These are phyloP conservation scores for Gopherus evgoodei DNA, from an alignment of 2,113 vertebrate genomes.

Conservation along the genomic window DNA sequence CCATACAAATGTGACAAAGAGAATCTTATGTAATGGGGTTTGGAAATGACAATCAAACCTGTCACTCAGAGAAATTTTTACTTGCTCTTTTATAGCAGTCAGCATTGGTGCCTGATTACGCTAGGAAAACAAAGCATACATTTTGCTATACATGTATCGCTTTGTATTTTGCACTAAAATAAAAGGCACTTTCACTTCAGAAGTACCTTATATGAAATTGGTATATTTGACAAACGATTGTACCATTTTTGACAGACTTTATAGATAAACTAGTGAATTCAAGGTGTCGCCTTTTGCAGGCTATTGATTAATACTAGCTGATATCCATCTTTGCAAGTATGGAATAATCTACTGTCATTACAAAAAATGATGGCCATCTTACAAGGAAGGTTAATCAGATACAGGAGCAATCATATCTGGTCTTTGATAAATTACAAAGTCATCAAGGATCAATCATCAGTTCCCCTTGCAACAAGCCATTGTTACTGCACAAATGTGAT, in stretches of 20 bases:
- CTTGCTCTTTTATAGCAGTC: conserved; percentile 30
- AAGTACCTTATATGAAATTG: conserved; percentile 38
- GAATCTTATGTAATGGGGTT: conserved; percentile 34
- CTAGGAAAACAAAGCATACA: conserved; percentile 22
- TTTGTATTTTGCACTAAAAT: conserved; percentile 29
- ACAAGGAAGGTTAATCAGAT: conserved; percentile 82
- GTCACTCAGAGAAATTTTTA: neutral
- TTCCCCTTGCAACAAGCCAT: neutral
- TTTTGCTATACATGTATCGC: neutral
- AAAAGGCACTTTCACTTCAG: conserved; percentile 37
- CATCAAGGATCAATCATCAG: conserved; percentile 52
- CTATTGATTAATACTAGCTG: conserved; percentile 79
- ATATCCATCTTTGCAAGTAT: conserved; percentile 78
- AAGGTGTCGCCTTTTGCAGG: conserved; percentile 74
- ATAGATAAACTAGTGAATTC: conserved; percentile 76
- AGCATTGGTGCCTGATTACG: conserved; percentile 37
- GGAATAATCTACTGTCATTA: conserved; percentile 77
- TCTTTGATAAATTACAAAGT: conserved; percentile 58
- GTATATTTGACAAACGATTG: conserved; percentile 35
- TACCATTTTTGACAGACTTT: conserved; percentile 62
- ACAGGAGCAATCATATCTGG: conserved; percentile 67
- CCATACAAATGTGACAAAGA: conserved; percentile 23
- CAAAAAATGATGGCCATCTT: conserved; percentile 70
- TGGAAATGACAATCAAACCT: conserved; percentile 50
- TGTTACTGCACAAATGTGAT: neutral